Evolutionary conservation across 2,797 vertebrate genomes (phyloP), one percentile per base, ranked within the genome.

Genomic region (Danio jaintianensis): DNA sequence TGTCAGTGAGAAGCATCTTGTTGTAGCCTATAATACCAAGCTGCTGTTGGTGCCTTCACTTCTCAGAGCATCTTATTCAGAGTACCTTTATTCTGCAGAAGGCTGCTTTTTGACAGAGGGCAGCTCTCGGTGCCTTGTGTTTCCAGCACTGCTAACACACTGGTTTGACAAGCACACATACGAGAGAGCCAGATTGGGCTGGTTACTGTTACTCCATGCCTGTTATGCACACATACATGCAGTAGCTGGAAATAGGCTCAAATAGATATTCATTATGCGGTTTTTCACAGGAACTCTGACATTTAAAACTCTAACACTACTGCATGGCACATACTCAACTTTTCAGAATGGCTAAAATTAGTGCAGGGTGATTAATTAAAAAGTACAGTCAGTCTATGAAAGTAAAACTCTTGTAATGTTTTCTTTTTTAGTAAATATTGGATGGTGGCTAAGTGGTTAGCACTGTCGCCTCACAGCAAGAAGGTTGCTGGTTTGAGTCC

Each of bases 71-170:
- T 75, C 52, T 80, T 70, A 70, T 83, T 75, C 13, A 56, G 38
- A 68, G 69, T 58, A 47, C 81, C 48, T 81, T 58, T 64, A 63
- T 72, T 67, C 47, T 58, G 55, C 50, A 63, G 55, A 69, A 50
- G 42, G 50, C 73, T 82, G 68, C n/a, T 69, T 76, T 77, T 63
- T 82, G 82, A 82, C 68, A 75, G 78, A 86, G 63, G 74, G 73
- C 80, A 59, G 50, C 59, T 45, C 20, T 70, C 50, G 18, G 68
- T 74, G 80, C 7, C 48, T 72, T 36, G 50, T 84, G 48, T 76
- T 76, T 64, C 63, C 58, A 82, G 47, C 79, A 76, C 75, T 79
- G 70, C 56, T 67, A 75, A 68, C 76, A 59, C 71, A 11, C 56
- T 9, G 43, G 53, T 84, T 75, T 70, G 70, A 82, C 70, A 78